phyloP scores from a whole-genome alignment of 1,140 invertebrate genomes.

The Gyrodactylus bullatarudis region DNA sequence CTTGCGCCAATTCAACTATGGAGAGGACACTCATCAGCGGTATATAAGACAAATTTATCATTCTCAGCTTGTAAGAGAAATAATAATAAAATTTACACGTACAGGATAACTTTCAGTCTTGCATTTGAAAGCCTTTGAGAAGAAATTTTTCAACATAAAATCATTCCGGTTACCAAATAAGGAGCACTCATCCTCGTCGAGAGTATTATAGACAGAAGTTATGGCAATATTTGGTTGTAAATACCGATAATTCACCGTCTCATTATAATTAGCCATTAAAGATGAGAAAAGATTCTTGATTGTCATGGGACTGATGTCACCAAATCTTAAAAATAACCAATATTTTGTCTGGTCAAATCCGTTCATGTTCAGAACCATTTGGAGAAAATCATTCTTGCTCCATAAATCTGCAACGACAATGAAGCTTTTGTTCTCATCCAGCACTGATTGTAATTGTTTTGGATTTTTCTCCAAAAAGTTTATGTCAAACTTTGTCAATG shows the following conservation, averaged over 20 bases:
- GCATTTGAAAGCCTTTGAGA: not conserved
- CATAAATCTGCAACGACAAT: not conserved
- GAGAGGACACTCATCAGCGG: too few species aligned
- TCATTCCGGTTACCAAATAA: not conserved
- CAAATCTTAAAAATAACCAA: not conserved
- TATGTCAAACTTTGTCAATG: too few species aligned
- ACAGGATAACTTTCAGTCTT: not conserved
- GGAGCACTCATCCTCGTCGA: too few species aligned
- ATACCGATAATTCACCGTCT: not conserved
- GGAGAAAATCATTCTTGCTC: not conserved
- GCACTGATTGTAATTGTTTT: too few species aligned
- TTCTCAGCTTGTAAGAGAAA: too few species aligned
- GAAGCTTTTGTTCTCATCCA: too few species aligned
- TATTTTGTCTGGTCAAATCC: not conserved
- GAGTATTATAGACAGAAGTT: too few species aligned
- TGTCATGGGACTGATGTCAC: not conserved
- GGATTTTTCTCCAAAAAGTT: too few species aligned
- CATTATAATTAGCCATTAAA: not conserved
- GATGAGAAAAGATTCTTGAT: not conserved
- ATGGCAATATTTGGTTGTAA: not conserved
- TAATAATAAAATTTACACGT: too few species aligned
- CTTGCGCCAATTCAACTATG: too few species aligned
- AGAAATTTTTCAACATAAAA: not conserved
- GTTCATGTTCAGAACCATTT: not conserved
- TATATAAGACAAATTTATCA: not conserved